phyloP scores from a whole-genome alignment of 2,888 invertebrate genomes.

The Myopa testacea region DNA sequence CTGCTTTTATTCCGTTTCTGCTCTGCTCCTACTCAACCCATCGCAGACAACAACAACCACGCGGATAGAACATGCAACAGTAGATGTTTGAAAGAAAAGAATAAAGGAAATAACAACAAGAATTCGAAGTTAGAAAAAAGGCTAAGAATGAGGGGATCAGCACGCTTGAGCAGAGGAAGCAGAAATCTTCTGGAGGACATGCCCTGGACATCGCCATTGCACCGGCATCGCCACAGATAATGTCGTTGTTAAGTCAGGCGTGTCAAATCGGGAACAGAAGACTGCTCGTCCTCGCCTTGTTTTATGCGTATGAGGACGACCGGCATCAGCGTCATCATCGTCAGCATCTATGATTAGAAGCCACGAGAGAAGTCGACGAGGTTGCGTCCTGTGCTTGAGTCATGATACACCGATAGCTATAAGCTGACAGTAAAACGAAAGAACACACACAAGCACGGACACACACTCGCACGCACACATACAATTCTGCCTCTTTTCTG shows the following conservation, averaged over 20 bases:
- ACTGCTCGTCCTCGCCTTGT: conserved; percentile 4
- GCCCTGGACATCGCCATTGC: conserved; percentile 48
- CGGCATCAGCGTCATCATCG: background rate
- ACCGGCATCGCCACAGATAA: conserved; percentile 61
- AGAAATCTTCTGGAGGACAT: conserved; percentile 61
- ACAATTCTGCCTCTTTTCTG: background rate
- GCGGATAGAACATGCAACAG: background rate
- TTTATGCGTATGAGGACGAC: conserved; percentile 1
- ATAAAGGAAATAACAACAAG: background rate
- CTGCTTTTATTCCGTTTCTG: background rate
- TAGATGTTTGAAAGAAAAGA: background rate
- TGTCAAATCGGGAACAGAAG: conserved; percentile 35
- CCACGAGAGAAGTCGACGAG: conserved; percentile 5
- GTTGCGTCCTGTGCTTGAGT: conserved; percentile 1
- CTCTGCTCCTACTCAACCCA: background rate
- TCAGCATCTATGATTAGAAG: conserved; percentile 14
- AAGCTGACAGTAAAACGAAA: conserved; percentile 2
- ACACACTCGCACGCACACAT: background rate
- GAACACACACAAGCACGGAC: background rate
- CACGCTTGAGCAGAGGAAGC: conserved; percentile 37
- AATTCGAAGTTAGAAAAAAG: background rate
- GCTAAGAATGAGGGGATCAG: conserved; percentile 25
- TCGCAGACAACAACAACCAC: background rate
- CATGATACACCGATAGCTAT: conserved; percentile 18
- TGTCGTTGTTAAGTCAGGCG: conserved; percentile 43